phyloP scores from a whole-genome alignment of 1,140 invertebrate genomes.

The Caenorhabditis remanei region DNA sequence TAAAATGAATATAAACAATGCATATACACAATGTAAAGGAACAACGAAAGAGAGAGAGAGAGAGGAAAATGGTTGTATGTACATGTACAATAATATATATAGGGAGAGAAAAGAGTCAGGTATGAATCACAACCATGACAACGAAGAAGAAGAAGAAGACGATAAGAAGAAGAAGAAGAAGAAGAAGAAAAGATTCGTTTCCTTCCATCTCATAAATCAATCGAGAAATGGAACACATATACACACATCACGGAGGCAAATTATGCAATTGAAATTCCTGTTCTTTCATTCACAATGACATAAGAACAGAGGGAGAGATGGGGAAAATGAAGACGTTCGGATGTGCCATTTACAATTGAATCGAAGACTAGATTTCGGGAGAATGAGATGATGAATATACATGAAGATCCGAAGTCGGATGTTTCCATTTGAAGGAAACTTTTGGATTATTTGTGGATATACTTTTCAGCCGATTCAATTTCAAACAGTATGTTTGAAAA shows the following conservation, averaged over 20 bases:
- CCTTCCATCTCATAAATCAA: conserved; percentile 44
- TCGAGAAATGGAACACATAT: conserved; percentile 23
- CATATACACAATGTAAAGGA: conserved; percentile 1
- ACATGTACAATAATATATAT: conserved; percentile 18
- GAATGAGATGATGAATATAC: no score
- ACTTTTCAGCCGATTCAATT: no score
- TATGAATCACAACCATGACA: conserved; percentile 39
- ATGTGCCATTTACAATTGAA: not conserved
- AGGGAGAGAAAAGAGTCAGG: not conserved
- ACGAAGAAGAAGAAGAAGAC: not conserved
- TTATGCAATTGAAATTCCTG: conserved; percentile 38
- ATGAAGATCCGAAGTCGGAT: no score
- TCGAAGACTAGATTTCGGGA: not conserved
- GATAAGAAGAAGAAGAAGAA: not conserved
- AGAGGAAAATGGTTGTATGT: conserved; percentile 18
- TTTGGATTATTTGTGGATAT: no score
- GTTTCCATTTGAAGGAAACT: no score
- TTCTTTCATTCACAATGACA: conserved; percentile 22
- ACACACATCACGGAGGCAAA: not conserved
- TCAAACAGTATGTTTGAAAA: no score
- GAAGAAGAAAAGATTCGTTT: not conserved
- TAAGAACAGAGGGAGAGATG: not conserved
- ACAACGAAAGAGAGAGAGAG: conserved; percentile 35
- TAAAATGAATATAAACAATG: conserved; percentile 22
- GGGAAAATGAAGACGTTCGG: conserved; percentile 1